Evolutionary conservation across 2,797 vertebrate species (phyloP), one percentile per base, ranked within the genome.

Genomic region (Sebastes nivosus): DNA sequence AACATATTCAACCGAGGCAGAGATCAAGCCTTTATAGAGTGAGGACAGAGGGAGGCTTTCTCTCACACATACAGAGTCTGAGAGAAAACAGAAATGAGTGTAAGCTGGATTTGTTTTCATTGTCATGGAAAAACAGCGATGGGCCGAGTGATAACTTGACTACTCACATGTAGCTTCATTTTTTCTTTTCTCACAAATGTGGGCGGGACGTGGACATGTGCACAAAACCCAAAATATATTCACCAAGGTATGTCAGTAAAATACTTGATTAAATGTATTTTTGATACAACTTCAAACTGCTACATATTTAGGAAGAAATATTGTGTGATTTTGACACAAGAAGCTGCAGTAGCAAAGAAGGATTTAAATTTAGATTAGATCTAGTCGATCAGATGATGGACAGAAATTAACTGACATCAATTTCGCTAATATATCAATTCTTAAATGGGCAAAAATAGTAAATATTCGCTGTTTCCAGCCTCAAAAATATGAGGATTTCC

Each of bases 1-100:
- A 96, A 94, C 95, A 95, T 96, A 95, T 96, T 96, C 94, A 96
- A 94, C 94, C 88, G 93, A 94, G 93, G 93, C 94, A 94, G 92
- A 95, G 94, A 95, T 95, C 94, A 95, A 94, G 92, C 84, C 90
- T 94, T 94, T 94, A 94, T 93, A 89, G 91, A 94, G 89, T 86
- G 89, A 92, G 89, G 91, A 92, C 91, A 93, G 90, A 94, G 85
- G 84, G 85, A 89, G 92, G 86, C 89, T 91, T 89, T 94, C 90
- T 92, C 89, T 92, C 87, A 87, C 88, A 89, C 90, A 88, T 84
- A 85, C 83, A 88, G 81, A 86, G 87, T 72, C 77, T 83, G 86
- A 90, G 88, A 90, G 90, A 94, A 89, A 92, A 90, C 88, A 91
- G 88, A 90, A 93, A 92, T 92, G 92, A 89, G 89, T 91, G 89